phyloP scores from a whole-genome alignment of 2,888 invertebrate genomes.

The Eristalinus sepulchralis region DNA sequence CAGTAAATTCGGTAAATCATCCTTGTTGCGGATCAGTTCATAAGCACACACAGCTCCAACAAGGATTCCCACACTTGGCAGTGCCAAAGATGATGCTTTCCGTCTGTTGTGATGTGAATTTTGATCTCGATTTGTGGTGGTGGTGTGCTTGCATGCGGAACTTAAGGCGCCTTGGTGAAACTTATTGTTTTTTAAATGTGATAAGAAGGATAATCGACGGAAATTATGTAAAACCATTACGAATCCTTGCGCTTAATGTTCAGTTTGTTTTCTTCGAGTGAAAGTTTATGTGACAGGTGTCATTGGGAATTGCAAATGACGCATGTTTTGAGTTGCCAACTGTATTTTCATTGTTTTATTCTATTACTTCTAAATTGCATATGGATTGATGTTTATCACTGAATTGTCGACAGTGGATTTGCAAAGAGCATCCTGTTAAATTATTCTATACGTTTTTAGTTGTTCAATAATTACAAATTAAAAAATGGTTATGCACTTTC shows the following conservation, averaged over 20 bases:
- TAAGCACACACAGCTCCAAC: conserved; percentile 35
- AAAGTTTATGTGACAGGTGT: conserved; percentile 1
- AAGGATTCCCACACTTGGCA: conserved; percentile 25
- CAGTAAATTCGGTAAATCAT: background rate
- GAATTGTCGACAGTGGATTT: too few species aligned
- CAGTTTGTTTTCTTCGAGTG: conserved; percentile 16
- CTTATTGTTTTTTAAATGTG: background rate
- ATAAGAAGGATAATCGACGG: background rate
- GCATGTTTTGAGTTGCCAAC: conserved; percentile 2
- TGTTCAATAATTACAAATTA: too few species aligned
- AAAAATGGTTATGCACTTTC: too few species aligned
- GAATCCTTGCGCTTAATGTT: background rate
- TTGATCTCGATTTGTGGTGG: background rate
- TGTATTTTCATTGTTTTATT: background rate
- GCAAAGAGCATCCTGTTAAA: too few species aligned
- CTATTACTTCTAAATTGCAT: too few species aligned
- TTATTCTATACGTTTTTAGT: too few species aligned
- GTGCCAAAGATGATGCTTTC: background rate
- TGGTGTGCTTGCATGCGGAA: background rate
- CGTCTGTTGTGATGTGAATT: background rate
- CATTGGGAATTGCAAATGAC: background rate
- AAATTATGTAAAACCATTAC: conserved; percentile 54
- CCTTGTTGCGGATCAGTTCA: background rate
- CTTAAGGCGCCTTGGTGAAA: background rate
- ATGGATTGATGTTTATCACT: too few species aligned